Percentiles rank a stretch among this genome's conserved stretches.
phyloP scores from a whole-genome alignment of 1,140 invertebrate species.

The Drosophila ironensis region DNA sequence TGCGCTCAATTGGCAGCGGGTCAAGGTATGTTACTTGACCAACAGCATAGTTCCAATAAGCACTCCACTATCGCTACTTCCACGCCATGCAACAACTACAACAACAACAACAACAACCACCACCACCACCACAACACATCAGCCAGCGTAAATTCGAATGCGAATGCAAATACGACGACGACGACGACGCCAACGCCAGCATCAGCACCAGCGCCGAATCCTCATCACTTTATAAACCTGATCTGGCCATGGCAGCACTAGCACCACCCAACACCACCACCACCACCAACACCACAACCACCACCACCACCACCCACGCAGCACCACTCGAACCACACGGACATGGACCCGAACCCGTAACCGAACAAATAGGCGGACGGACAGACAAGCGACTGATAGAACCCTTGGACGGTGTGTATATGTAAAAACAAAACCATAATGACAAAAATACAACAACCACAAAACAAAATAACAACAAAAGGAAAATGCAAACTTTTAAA shows the following conservation, averaged over 20 bases:
- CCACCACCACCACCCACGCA: conserved; percentile 23
- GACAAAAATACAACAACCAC: conserved; percentile 5
- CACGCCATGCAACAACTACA: conserved; percentile 76
- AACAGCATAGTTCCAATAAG: conserved; percentile 80
- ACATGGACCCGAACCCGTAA: not conserved
- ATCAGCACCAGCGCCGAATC: conserved; percentile 71
- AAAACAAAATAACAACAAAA: conserved; percentile 24
- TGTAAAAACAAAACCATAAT: conserved; percentile 63
- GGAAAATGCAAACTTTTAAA: conserved; percentile 66
- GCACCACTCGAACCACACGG: conserved; percentile 32
- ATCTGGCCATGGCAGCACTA: conserved; percentile 79
- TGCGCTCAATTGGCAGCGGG: conserved; percentile 68
- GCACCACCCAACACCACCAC: conserved; percentile 14
- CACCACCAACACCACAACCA: conserved; percentile 63
- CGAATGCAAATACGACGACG: conserved; percentile 36
- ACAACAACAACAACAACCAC: conserved; percentile 66
- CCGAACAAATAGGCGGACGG: conserved; percentile 13
- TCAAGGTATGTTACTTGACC: conserved; percentile 82
- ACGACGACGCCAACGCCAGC: conserved; percentile 46
- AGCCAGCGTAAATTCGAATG: conserved; percentile 42
- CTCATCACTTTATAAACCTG: conserved; percentile 80
- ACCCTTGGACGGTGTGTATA: conserved; percentile 70
- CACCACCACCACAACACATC: conserved; percentile 55
- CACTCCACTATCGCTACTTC: conserved; percentile 73
- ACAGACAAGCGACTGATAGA: conserved; percentile 26